These are phyloP conservation scores for Drosophila algonquin DNA, from an alignment of 2,888 invertebrate species.

Conservation along the genomic window DNA sequence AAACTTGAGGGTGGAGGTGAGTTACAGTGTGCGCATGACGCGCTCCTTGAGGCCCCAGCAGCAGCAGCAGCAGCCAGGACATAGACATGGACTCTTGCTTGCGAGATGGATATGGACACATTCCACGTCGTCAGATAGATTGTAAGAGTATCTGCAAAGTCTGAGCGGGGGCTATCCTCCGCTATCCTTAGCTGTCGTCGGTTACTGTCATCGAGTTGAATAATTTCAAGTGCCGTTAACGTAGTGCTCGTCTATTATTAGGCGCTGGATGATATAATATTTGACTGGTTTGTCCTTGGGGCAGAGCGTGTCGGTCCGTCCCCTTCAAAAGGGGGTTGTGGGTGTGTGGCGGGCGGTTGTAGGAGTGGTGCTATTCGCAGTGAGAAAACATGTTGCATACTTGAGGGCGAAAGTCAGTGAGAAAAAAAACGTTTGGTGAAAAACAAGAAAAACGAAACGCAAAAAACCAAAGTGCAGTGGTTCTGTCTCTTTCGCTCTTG, in stretches of 20 bases:
- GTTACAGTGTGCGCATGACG: conserved; percentile 61
- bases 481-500: conserved; percentile 4
- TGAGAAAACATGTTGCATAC: conserved; percentile 56
- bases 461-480: conserved; percentile 29
- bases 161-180: conserved; percentile 21
- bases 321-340: conserved; percentile 16
- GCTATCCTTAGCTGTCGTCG: conserved; percentile 32
- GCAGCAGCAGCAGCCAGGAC: conserved; percentile 48
- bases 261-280: conserved; percentile 52
- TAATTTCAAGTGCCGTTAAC: conserved; percentile 52
- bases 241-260: conserved; percentile 44
- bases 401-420: conserved; percentile 41
- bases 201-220: conserved; percentile 43
- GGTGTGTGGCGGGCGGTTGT: background rate
- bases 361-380: conserved; percentile 14
- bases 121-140: conserved; percentile 55
- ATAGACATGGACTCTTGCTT: conserved; percentile 22
- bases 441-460: conserved; percentile 9
- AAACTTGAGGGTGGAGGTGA: conserved; percentile 59
- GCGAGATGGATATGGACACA: conserved; percentile 34
- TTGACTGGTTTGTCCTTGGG: conserved; percentile 42
- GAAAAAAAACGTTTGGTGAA: conserved; percentile 13
- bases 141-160: background rate
- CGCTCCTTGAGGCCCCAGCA: conserved; percentile 45
- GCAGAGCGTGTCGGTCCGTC: conserved; percentile 5